Evolutionary conservation across 2,888 invertebrate species (phyloP).

Genomic region (Eilema caniola): DNA sequence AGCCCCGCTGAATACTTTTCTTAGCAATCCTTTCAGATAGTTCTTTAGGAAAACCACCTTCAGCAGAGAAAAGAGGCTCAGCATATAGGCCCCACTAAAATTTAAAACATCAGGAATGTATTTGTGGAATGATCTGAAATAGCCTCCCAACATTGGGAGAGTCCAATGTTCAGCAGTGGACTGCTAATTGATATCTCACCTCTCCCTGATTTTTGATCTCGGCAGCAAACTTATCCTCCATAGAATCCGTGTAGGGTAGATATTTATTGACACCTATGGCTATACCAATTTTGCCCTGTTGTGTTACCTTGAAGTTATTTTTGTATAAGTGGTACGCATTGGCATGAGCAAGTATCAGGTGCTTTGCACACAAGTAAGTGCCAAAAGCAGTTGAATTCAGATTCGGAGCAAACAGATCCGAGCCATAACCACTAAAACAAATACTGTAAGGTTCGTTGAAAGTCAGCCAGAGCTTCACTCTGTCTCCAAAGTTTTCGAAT

Average conservation of each 20-base stretch:
- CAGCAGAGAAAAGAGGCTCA: conserved; percentile 79
- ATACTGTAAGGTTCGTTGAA: conserved; percentile 83
- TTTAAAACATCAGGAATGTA: background rate
- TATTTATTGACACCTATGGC: conserved; percentile 33
- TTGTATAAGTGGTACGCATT: conserved; percentile 70
- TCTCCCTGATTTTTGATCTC: conserved; percentile 40
- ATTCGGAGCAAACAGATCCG: conserved; percentile 58
- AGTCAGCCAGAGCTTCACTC: conserved; percentile 85
- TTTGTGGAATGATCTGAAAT: no score
- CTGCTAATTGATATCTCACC: no score
- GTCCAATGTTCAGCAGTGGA: no score
- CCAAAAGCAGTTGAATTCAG: conserved; percentile 72
- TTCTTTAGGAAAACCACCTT: conserved; percentile 84
- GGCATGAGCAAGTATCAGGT: conserved; percentile 84
- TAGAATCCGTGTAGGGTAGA: conserved; percentile 56
- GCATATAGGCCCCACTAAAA: conserved; percentile 23
- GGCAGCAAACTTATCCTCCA: conserved; percentile 62
- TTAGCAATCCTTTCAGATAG: conserved; percentile 73
- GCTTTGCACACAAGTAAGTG: conserved; percentile 79
- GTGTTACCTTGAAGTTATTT: conserved; percentile 60
- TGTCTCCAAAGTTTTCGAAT: conserved; percentile 75
- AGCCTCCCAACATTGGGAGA: no score
- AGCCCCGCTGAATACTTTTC: conserved; percentile 77
- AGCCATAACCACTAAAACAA: conserved; percentile 75
- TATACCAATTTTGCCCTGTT: conserved; percentile 49